phyloP scores from a whole-genome alignment of 1,140 invertebrate species.

The Holotrichia oblita region DNA sequence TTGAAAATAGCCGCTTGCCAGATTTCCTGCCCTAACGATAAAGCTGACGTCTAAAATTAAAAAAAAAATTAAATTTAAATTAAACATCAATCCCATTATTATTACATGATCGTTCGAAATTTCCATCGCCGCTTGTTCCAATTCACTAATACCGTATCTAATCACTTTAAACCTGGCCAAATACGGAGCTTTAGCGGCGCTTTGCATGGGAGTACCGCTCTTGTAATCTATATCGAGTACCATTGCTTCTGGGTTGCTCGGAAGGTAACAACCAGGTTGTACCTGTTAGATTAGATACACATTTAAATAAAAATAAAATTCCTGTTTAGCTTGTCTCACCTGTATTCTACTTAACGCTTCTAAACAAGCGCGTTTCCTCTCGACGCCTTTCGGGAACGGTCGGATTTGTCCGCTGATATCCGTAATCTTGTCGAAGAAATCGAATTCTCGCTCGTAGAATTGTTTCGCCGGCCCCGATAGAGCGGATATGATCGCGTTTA shows the following conservation, averaged over 20 bases:
- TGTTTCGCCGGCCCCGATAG: constrained; percentile 92
- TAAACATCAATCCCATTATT: too few relatives aligned
- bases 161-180: constrained; percentile 93
- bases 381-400: constrained; percentile 88
- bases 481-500: constrained; percentile 80
- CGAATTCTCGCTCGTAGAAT: constrained; percentile 98
- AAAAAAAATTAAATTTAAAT: neutral
- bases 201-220: constrained; percentile 99
- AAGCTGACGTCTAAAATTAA: neutral
- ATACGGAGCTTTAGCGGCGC: constrained; percentile 98
- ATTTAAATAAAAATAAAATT: constrained; percentile 59
- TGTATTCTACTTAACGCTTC: constrained; percentile 87
- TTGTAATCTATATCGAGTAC: constrained; percentile 97
- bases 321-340: constrained; percentile 52
- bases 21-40: constrained; percentile 68
- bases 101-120: constrained; percentile 67
- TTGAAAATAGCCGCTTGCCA: constrained; percentile 99
- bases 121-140: constrained; percentile 84
- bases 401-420: constrained; percentile 95
- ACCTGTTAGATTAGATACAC: too few relatives aligned
- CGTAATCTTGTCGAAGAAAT: constrained; percentile 98
- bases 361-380: constrained; percentile 94
- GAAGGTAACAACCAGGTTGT: constrained; percentile 94
- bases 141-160: constrained; percentile 90
- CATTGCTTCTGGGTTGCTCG: constrained; percentile 98